Evolutionary conservation across 2,797 vertebrate genomes (phyloP).

Genomic region (Liparis tanakae): DNA sequence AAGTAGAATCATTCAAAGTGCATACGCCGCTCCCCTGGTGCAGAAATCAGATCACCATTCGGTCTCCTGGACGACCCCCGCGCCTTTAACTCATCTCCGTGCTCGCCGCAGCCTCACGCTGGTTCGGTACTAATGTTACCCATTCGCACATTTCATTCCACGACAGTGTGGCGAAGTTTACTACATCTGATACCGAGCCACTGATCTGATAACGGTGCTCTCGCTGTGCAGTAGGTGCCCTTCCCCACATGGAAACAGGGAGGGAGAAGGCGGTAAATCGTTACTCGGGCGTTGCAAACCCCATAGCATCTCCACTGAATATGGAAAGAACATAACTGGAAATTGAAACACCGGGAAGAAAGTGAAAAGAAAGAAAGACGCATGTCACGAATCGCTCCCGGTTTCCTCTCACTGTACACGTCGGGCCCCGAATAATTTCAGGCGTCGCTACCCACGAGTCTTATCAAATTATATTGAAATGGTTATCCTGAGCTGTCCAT

Average conservation of each 20-base stretch:
- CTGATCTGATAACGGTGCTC: constrained; percentile 73
- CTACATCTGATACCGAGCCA: constrained; percentile 64
- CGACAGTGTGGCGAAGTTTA: constrained; percentile 66
- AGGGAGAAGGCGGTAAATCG: constrained; percentile 54
- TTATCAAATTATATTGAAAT: constrained; percentile 82
- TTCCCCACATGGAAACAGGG: constrained; percentile 49
- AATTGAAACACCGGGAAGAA: constrained; percentile 62
- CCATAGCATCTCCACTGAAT: constrained; percentile 51
- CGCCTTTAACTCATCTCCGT: constrained; percentile 33
- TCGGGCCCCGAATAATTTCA: constrained; percentile 81
- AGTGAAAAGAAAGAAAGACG: constrained; percentile 42
- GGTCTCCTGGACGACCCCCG: constrained; percentile 5
- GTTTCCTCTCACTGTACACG: constrained; percentile 63
- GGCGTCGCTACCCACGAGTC: constrained; percentile 78
- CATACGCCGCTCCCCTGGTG: neutral
- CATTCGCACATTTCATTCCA: constrained; percentile 52
- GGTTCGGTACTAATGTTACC: constrained; percentile 42
- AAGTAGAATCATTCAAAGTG: constrained; percentile 37
- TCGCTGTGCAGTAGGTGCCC: constrained; percentile 61
- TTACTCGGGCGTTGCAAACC: constrained; percentile 33
- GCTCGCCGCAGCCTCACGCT: constrained; percentile 29
- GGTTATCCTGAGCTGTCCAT: constrained; percentile 75
- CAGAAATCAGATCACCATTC: constrained; percentile 34
- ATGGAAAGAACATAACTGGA: constrained; percentile 52
- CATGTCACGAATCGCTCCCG: constrained; percentile 37